A percentile compares a stretch with the other conserved stretches of the same genome.
phyloP scores from a whole-genome alignment of 2,797 vertebrate genomes.

The Pyrocephalus nanus region DNA sequence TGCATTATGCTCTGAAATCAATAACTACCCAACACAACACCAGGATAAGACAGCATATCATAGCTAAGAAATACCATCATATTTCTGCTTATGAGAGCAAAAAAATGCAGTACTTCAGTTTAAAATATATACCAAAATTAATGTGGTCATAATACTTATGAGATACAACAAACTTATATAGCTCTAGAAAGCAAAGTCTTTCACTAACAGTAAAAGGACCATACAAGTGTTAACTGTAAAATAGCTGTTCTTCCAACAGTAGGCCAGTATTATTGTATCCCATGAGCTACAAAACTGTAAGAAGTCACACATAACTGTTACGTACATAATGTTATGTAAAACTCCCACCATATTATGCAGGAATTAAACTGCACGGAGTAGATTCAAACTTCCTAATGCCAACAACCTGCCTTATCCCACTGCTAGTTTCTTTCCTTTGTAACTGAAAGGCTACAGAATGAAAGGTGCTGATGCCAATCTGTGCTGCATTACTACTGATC shows the following conservation, averaged over 20 bases:
- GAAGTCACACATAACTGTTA: not conserved
- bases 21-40: not conserved
- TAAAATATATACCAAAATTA: not conserved
- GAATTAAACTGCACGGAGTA: not conserved
- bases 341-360: not conserved
- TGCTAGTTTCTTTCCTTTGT: not conserved
- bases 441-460: not conserved
- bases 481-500: not conserved
- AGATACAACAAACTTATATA: not conserved
- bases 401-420: not conserved
- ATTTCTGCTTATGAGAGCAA: not conserved
- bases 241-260: not conserved
- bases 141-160: not conserved
- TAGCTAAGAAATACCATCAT: not conserved
- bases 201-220: not conserved
- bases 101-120: not conserved
- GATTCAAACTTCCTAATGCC: not conserved
- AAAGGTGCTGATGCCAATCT: not conserved
- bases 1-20: not conserved
- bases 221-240: not conserved
- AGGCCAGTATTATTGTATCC: not conserved
- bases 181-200: not conserved
- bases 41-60: not conserved
- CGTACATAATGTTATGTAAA: not conserved
- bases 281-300: not conserved